Evolutionary conservation across 1,140 invertebrate species (phyloP), one percentile per base, ranked within the genome.

Genomic region (Cotesia vestalis): DNA sequence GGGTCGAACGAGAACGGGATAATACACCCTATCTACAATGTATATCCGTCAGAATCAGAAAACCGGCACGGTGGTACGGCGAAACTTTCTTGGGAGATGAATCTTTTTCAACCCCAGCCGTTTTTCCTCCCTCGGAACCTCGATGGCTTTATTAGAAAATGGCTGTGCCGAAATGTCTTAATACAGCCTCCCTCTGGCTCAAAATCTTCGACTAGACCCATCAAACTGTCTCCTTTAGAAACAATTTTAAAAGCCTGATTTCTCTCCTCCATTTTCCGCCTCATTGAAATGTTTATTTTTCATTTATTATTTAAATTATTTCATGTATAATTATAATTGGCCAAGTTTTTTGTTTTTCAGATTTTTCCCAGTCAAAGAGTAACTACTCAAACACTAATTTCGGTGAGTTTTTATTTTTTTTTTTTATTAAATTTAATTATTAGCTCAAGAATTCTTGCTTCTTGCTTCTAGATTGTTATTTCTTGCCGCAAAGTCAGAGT

Each of bases 121-220:
- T 69, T 67, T 79, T 79, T 77, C 69, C 59, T 51, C 73, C 75
- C 74, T 66, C 52, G 67, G 27, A 36, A 64, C 68, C 38, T 66
- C 71, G 76, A 85, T 79, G 81, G 84, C 81, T 86, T 86, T 84
- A 86, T 86, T 83, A 86, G 82, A 84, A 85, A 85, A 84, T 81
- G 80, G 80, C 79, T 76, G 74, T 66, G 70, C 75, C 68, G 76
- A 80, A 84, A 81, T 79, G 76, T 85, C 85, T 86, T 85, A 85
- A 85, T 85, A 80, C 55, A 70, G 69, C 59, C 53, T 14, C 53
- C 64, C 61, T 46, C 40, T 9, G 40, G 11, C 40, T 46, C 40
- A 27, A 27, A 27, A 27, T 27, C 40, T 46, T 6, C 40, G 6
- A 8, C 40, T 46, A 46, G 11, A 46, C 11, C 40, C 40, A 46